Percentiles rank a stretch among this genome's conserved stretches.
These are phyloP conservation scores for Cephalopterus ornatus DNA, from an alignment of 2,113 vertebrate genomes.

Conservation along the genomic window DNA sequence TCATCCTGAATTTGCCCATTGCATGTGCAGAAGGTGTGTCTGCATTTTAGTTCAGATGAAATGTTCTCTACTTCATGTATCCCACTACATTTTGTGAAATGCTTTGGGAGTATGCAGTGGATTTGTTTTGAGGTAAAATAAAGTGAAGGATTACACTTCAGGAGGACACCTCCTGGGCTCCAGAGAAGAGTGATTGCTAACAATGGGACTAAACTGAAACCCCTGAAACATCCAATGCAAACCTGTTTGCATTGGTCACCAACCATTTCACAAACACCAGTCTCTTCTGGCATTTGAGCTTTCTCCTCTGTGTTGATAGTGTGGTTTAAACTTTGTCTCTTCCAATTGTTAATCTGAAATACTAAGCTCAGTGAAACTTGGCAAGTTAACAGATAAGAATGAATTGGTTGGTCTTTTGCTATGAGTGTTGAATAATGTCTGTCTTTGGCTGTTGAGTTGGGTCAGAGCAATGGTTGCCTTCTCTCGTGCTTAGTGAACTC, in stretches of 20 bases:
- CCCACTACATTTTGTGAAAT: background rate
- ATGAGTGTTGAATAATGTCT: fast-evolving
- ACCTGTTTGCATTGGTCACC: fast-evolving
- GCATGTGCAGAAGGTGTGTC: fast-evolving
- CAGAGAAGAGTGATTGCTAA: background rate
- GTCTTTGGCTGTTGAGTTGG: background rate
- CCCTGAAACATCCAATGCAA: background rate
- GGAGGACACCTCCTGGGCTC: background rate
- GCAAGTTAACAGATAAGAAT: fast-evolving
- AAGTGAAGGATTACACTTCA: fast-evolving
- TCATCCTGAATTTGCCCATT: background rate
- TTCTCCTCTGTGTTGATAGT: background rate
- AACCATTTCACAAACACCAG: background rate
- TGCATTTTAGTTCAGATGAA: background rate
- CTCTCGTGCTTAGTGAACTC: background rate
- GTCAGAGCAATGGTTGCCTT: background rate
- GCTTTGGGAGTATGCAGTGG: background rate
- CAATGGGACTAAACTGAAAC: background rate
- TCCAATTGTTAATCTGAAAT: background rate
- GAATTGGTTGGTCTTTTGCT: background rate
- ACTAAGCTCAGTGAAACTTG: background rate
- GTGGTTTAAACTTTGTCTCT: background rate
- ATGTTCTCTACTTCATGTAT: fast-evolving
- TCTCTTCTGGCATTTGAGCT: background rate
- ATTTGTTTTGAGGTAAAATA: background rate